Base-by-base conservation (phyloP, 2,797 vertebrate genomes). In the Gymnoscopelus braueri region DNA sequence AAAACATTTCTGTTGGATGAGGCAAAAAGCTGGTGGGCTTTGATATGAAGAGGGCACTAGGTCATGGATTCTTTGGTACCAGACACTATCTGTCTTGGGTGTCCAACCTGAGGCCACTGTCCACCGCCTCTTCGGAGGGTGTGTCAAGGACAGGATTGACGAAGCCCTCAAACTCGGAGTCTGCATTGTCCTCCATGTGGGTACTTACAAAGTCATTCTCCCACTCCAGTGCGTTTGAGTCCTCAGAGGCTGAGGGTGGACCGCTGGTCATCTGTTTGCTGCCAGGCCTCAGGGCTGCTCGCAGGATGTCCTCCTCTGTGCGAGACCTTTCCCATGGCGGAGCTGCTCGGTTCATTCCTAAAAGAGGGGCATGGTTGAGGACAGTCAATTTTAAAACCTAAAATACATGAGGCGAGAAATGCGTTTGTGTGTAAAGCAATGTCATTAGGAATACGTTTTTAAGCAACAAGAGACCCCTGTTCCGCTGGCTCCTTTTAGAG, bases 261-360 rank as follows among this genome's bases (percentile, higher is more conserved):
- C 97, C 93, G 39, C 97, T 97, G 15, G 87, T 91, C 0, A 87
- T 44, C 78, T 79, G 95, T 84, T 82, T 95, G 75, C 79, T 63
- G 12, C 91, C 90, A 0, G 91, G 94, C 66, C 86, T 94, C 44
- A 98, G 91, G 0, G 97, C 96, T 0, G 98, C 97, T 0, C 93
- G 92, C 29, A 99, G 93, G 69, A 99, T 99, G 87, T 99, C 98
- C 82, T 99, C 98, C 86, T 99, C 98, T 0, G 98, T 99, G 80
- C 89, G 95, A 39, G 98, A 98, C 39, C 98, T 95, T 47, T 99
- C 97, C 90, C 96, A 93, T 71, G 95, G 78, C 0, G 96, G 96
- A 51, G 96, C 93, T 58, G 94, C 92, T 24, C 97, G 94, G 84
- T 93, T 97, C 87, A 99, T 99, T 76, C 98, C 98, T 99, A 63